phyloP scores from a whole-genome alignment of 2,888 invertebrate species.

The Gastracanthus pulcherrimus region DNA sequence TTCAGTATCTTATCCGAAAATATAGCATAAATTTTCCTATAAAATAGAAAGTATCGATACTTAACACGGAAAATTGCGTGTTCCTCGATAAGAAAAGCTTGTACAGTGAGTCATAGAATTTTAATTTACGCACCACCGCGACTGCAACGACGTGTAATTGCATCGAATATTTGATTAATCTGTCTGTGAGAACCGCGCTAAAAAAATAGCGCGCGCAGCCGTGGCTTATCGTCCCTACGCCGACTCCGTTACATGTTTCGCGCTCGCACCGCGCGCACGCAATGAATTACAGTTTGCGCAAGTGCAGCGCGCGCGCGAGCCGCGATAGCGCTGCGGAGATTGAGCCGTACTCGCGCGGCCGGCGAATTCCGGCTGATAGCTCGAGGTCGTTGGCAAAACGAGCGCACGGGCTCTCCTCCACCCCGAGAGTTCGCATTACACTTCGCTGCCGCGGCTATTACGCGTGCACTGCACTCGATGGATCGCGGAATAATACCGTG shows the following conservation, averaged over 20 bases:
- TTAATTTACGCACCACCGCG: not conserved
- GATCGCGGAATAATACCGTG: no score
- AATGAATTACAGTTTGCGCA: slow-evolving; percentile 49
- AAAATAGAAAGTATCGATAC: no score
- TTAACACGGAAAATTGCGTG: not conserved
- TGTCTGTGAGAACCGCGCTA: not conserved
- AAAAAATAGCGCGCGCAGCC: slow-evolving; percentile 11
- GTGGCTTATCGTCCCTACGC: not conserved
- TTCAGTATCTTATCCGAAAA: no score
- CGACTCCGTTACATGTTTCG: not conserved
- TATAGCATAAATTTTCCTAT: no score
- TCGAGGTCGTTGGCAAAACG: slow-evolving; percentile 30
- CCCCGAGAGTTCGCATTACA: no score
- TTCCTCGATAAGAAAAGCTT: not conserved
- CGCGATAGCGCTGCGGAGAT: slow-evolving; percentile 12
- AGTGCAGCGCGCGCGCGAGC: not conserved
- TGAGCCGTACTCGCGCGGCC: slow-evolving; percentile 32
- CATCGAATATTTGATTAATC: slow-evolving; percentile 45
- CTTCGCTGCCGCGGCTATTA: no score
- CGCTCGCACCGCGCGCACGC: not conserved
- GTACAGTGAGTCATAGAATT: slow-evolving; percentile 33
- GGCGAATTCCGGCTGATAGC: slow-evolving; percentile 26
- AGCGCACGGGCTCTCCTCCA: no score
- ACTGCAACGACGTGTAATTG: slow-evolving; percentile 37
- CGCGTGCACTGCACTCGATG: no score